Evolutionary conservation across 2,113 vertebrate genomes (phyloP).

Genomic region (Oenanthe melanoleuca): DNA sequence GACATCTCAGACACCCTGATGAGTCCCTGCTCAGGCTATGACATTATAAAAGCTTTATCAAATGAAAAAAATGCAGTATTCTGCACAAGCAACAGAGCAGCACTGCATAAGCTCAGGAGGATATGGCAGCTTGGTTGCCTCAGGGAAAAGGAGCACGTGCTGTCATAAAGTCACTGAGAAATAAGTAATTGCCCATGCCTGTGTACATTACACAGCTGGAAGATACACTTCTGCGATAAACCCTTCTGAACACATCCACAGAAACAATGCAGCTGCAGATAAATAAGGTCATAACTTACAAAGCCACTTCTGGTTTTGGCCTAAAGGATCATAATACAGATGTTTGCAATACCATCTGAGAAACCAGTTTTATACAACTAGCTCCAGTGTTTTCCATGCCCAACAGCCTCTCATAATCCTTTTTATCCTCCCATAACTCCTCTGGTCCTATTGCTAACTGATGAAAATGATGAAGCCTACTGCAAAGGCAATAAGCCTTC

Average conservation of each 20-base stretch:
- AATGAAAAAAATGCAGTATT: neutral
- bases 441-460: neutral
- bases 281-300: slow-evolving; percentile 14
- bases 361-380: neutral
- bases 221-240: neutral
- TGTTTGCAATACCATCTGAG: neutral
- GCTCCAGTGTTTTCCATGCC: neutral
- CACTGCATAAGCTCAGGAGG: slow-evolving; percentile 30
- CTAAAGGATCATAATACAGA: neutral
- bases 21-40: neutral
- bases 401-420: neutral
- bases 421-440: neutral
- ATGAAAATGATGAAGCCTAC: neutral
- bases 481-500: neutral
- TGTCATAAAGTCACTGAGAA: slow-evolving; percentile 43
- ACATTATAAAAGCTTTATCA: neutral
- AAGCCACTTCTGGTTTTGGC: neutral
- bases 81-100: neutral
- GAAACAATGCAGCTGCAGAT: neutral
- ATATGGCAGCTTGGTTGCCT: slow-evolving; percentile 32
- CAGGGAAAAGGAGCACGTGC: slow-evolving; percentile 12
- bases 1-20: neutral
- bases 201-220: slow-evolving; percentile 52
- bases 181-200: slow-evolving; percentile 37
- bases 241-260: neutral